These are phyloP conservation scores for Mayetiola destructor DNA, from an alignment of 2,888 invertebrate genomes.

Conservation along the genomic window DNA sequence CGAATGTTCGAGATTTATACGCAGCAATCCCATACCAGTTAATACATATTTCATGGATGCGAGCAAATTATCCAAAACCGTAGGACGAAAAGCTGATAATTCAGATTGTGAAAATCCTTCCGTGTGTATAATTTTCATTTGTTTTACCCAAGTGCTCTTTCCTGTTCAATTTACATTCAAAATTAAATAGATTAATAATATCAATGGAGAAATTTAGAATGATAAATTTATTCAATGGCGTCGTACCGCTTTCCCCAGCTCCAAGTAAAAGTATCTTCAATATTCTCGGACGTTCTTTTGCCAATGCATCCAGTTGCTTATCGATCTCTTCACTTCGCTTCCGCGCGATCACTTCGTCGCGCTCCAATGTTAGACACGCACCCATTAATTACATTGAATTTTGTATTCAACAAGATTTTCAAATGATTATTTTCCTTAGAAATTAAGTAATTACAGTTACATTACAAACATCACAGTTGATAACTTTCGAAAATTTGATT, in stretches of 20 bases:
- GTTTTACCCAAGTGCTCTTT: slow-evolving; percentile 51
- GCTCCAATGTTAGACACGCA: slow-evolving; percentile 46
- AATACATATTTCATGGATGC: slow-evolving; percentile 54
- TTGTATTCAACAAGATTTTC: too few relatives aligned
- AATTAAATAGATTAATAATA: not conserved
- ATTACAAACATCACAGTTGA: too few relatives aligned
- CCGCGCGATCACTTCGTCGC: slow-evolving; percentile 43
- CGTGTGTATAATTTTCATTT: slow-evolving; percentile 55
- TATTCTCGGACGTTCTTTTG: slow-evolving; percentile 44
- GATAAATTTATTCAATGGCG: not conserved
- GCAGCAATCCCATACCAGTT: slow-evolving; percentile 47
- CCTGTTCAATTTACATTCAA: slow-evolving; percentile 33
- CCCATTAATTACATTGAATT: slow-evolving; percentile 36
- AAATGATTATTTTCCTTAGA: too few relatives aligned
- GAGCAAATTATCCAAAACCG: slow-evolving; percentile 47
- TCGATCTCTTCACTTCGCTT: slow-evolving; percentile 47
- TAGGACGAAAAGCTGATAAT: slow-evolving; percentile 45
- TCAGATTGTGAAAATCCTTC: slow-evolving; percentile 48
- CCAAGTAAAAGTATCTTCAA: slow-evolving; percentile 48
- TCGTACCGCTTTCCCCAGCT: slow-evolving; percentile 43
- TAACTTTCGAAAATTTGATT: too few relatives aligned
- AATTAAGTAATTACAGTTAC: too few relatives aligned
- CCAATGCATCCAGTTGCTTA: slow-evolving; percentile 41
- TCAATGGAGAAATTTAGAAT: not conserved
- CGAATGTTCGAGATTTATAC: slow-evolving; percentile 45